Evolutionary conservation across 2,888 invertebrate species (phyloP).

Genomic region (Griposia aprilina): DNA sequence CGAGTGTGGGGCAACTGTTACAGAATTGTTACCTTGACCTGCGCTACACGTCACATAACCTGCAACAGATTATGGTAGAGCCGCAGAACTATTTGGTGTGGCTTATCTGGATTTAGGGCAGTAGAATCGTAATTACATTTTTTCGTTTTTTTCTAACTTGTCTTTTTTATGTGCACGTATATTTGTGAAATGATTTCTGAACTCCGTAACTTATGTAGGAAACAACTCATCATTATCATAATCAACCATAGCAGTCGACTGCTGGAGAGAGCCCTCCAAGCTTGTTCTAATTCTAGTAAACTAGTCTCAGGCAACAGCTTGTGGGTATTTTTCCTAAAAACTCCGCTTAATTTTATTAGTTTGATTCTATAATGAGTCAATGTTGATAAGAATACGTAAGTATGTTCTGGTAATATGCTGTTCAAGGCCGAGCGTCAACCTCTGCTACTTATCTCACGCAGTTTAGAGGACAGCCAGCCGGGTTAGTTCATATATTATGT

Average conservation of each 20-base stretch:
- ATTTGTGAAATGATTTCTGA: neutral
- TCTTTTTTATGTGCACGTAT: too few relatives aligned
- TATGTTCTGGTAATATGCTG: neutral
- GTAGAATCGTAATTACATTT: too few relatives aligned
- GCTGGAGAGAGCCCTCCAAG: too few relatives aligned
- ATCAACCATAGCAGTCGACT: too few relatives aligned
- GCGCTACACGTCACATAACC: neutral
- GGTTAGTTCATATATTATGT: neutral
- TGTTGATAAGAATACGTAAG: constrained; percentile 10
- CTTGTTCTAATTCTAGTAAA: neutral
- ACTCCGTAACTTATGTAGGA: too few relatives aligned
- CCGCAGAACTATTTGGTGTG: too few relatives aligned
- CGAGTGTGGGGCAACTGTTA: neutral
- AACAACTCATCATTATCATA: too few relatives aligned
- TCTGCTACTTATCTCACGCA: constrained; percentile 5
- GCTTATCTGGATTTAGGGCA: too few relatives aligned
- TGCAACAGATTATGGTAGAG: too few relatives aligned
- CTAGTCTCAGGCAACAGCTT: neutral
- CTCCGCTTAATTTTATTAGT: neutral
- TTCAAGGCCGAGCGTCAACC: constrained; percentile 37
- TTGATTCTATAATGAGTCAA: constrained; percentile 24
- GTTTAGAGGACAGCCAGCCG: neutral
- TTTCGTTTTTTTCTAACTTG: too few relatives aligned
- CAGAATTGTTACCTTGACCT: neutral
- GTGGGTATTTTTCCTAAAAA: neutral